Conservation (phyloP, 2,113 vertebrate species). For the Natator depressus region DNA sequence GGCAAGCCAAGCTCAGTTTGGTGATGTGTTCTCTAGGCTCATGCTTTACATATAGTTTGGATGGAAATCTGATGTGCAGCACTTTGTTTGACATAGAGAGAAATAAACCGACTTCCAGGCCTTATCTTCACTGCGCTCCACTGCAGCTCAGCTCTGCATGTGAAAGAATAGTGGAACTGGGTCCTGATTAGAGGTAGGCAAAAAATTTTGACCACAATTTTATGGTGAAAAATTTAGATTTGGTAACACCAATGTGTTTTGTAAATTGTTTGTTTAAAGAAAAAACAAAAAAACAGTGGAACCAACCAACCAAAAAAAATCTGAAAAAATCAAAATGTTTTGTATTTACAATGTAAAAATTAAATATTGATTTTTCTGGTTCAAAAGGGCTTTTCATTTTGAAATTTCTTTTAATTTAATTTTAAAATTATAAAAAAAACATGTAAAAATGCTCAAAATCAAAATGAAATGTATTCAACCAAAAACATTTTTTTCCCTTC, state of each 20-base stretch:
- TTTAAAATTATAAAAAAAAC: not conserved
- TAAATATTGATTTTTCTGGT: not conserved
- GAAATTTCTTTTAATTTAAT: not conserved
- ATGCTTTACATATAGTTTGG: not conserved
- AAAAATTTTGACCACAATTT: not conserved
- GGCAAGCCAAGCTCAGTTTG: not conserved
- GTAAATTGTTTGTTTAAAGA: not conserved
- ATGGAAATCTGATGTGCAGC: not conserved
- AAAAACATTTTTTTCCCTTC: not conserved
- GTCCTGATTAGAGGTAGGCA: not conserved
- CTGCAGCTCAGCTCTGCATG: not conserved
- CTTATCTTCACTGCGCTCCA: not conserved
- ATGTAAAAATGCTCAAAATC: not conserved
- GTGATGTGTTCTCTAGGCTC: not conserved
- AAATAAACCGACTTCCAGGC: not conserved
- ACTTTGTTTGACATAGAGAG: not conserved
- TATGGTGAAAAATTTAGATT: not conserved
- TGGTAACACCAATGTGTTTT: not conserved
- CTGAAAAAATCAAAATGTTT: not conserved
- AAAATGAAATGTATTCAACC: not conserved
- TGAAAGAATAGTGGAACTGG: not conserved
- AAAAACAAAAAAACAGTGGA: not conserved
- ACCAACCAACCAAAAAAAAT: not conserved
- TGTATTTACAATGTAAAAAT: not conserved
- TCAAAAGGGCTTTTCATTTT: not conserved